Base-by-base conservation (phyloP, 2,888 invertebrate species). In the Sesamia inferens region DNA sequence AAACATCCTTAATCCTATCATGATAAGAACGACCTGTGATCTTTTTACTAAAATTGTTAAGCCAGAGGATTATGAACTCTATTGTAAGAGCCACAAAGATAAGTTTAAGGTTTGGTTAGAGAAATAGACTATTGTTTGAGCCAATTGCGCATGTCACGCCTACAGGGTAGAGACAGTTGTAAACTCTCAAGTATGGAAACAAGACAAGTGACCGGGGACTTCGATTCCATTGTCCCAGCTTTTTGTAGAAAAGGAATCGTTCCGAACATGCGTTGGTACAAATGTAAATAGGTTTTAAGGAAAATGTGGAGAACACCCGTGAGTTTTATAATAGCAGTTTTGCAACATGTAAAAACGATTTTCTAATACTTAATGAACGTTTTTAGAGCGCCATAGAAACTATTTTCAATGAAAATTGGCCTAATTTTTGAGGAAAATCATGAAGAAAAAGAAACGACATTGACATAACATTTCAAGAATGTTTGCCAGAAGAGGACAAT, bases 181-280 rank as follows among this genome's bases (percentile, higher is more conserved):
- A 85, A 89, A 88, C 85, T 87, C 74, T 48, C 81, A 68, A 69
- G 81, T 78, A 85, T 77, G 74, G 81, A 77, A 57, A 47, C 76
- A 77, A 71, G 81, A 83, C 87, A 88, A 89, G 88, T 90, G 90
- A 92, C 88, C 83, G 83, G 78, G 78, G 82, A 90, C 90, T 89
- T 83, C 87, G 88, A 86, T 85, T 79, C 89, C 90, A 92, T 93
- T 93, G 92, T 92, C 89, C 85, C 77, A 68, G 80, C 78, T 78
- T 83, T 79, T 86, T 85, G 85, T 84, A 83, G 73, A 83, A 79
- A 85, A 86, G 66, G 64, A 78, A 79, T 24, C 14, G 57, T 24
- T 62, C 13, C 8, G 48, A 57, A 69, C 71, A 72, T 58, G 54
- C 65, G 71, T 64, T 77, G 62, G 68, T 42, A 58, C 48, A 61